These are phyloP conservation scores for Pachyramphus minor DNA, from an alignment of 2,113 vertebrate genomes.

Conservation along the genomic window DNA sequence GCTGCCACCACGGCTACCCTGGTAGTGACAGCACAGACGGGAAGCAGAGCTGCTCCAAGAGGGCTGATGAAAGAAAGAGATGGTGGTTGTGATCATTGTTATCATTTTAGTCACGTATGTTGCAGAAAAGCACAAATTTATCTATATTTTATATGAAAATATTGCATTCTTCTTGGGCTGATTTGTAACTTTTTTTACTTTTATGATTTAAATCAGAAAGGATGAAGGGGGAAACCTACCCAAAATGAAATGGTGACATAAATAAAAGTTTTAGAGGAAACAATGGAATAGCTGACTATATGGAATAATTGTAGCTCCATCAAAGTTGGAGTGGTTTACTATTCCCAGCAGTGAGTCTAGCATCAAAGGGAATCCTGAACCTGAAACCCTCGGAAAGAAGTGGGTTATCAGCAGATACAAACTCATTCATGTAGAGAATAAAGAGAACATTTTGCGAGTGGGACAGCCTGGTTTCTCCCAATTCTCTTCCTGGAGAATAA, in stretches of 20 bases:
- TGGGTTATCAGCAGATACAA: conserved; percentile 40
- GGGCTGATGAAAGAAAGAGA: neutral
- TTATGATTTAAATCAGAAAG: neutral
- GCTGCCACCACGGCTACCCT: neutral
- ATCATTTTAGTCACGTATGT: rapidly evolving
- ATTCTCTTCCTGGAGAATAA: neutral
- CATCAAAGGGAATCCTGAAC: conserved; percentile 53
- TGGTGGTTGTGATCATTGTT: rapidly evolving
- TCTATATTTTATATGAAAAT: neutral
- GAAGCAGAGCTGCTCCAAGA: neutral
- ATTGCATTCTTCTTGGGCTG: neutral
- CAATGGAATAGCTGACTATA: conserved; percentile 4
- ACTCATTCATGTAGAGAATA: conserved; percentile 7
- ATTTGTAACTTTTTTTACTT: neutral
- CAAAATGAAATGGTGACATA: neutral
- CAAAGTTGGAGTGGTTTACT: conserved; percentile 30
- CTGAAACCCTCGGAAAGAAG: conserved; percentile 9
- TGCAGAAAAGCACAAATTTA: neutral
- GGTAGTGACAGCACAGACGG: neutral
- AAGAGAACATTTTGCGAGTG: neutral
- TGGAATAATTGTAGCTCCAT: conserved; percentile 1
- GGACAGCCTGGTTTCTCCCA: neutral
- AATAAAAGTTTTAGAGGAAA: neutral
- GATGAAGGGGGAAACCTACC: neutral
- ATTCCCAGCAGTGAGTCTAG: conserved; percentile 19